These are phyloP conservation scores for Anastatus disparis DNA, from an alignment of 1,140 invertebrate species.

Conservation along the genomic window DNA sequence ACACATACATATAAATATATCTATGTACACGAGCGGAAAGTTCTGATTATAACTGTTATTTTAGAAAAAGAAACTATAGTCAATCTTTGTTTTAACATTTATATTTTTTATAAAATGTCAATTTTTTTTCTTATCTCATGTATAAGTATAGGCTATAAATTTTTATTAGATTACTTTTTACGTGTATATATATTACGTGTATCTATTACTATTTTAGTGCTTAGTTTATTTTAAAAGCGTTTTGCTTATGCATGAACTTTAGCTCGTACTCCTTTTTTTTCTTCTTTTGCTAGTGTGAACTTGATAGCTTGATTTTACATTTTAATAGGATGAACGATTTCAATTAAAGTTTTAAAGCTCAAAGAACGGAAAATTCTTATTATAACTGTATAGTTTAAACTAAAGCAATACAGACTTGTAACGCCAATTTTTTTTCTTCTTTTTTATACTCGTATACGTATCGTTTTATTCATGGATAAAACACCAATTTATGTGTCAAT, in stretches of 20 bases:
- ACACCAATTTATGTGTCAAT: no score
- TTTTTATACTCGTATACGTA: no score
- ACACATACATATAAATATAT: no score
- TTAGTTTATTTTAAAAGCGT: not conserved
- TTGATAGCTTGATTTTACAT: not conserved
- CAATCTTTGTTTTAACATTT: slow-evolving; percentile 6
- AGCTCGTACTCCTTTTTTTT: no score
- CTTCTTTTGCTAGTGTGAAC: not conserved
- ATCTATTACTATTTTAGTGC: no score
- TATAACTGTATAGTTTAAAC: slow-evolving; percentile 14
- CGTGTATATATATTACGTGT: no score
- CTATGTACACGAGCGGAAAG: slow-evolving; percentile 15
- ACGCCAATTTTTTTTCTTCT: no score
- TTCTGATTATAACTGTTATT: slow-evolving; percentile 35
- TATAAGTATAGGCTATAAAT: no score
- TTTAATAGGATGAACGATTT: slow-evolving; percentile 19
- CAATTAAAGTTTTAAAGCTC: not conserved
- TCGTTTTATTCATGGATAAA: no score
- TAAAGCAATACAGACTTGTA: not conserved
- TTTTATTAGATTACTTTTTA: no score
- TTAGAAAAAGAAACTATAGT: slow-evolving; percentile 18
- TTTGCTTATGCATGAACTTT: slow-evolving; percentile 8
- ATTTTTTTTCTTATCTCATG: slow-evolving; percentile 3
- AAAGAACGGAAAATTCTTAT: not conserved
- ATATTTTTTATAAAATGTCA: slow-evolving; percentile 18